Evolutionary conservation across 2,113 vertebrate species (phyloP).

Genomic region (Jacana jacana): DNA sequence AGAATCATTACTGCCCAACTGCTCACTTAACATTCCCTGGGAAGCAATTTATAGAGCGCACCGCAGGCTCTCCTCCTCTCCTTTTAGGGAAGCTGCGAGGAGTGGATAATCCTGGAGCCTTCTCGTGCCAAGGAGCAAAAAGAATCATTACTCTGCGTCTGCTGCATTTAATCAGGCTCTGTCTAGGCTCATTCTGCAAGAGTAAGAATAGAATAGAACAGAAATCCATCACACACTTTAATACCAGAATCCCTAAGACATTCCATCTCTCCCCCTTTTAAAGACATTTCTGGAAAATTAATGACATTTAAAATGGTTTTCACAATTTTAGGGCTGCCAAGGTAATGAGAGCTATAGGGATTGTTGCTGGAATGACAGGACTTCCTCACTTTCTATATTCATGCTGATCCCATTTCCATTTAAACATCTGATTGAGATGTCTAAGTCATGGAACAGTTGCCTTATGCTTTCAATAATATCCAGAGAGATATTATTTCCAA

Average conservation of each 20-base stretch:
- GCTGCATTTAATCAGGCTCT: neutral
- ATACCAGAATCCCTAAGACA: neutral
- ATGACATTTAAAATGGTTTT: neutral
- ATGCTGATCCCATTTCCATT: neutral
- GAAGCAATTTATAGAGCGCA: neutral
- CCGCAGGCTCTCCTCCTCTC: neutral
- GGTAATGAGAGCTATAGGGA: neutral
- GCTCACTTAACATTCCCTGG: neutral
- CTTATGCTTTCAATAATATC: neutral
- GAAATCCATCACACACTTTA: neutral
- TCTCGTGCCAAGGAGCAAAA: neutral
- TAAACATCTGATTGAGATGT: neutral
- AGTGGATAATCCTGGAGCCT: neutral
- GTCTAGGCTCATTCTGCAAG: neutral
- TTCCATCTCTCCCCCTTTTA: neutral
- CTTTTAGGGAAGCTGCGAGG: constrained; percentile 28
- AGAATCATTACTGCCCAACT: neutral
- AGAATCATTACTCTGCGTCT: neutral
- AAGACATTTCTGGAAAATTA: neutral
- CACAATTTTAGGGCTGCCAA: neutral
- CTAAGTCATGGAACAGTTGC: neutral
- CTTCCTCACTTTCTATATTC: neutral
- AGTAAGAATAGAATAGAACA: neutral
- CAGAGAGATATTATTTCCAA: neutral
- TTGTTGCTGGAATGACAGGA: neutral